These are phyloP conservation scores for Cassiopea xamachana DNA, from an alignment of 30 jellyfish, hydroid and myxozoan species.

Conservation along the genomic window DNA sequence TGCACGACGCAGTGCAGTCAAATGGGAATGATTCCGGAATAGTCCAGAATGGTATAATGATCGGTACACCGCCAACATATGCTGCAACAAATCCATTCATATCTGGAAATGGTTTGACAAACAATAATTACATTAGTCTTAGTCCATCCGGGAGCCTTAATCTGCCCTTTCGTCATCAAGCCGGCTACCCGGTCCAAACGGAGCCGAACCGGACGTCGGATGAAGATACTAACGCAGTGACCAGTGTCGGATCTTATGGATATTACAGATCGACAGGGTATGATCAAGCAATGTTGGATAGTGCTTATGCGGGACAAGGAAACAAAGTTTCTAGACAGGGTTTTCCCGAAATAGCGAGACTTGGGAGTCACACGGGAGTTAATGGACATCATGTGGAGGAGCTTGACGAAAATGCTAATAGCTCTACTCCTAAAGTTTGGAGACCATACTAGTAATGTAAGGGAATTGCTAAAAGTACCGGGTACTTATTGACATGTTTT, in stretches of 20 bases:
- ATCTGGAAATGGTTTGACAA: constrained; percentile 76
- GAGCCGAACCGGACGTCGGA: constrained; percentile 72
- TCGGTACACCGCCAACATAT: constrained; percentile 79
- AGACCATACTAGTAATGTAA: constrained; percentile 78
- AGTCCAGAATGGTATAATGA: constrained; percentile 77
- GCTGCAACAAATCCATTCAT: constrained; percentile 78
- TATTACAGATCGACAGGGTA: constrained; percentile 86
- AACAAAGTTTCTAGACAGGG: constrained; percentile 27
- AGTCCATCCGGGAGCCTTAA: constrained; percentile 93
- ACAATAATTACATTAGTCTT: constrained; percentile 90
- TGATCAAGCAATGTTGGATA: constrained; percentile 65
- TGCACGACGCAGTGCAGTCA: constrained; percentile 67
- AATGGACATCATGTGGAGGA: constrained; percentile 95
- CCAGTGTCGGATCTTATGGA: constrained; percentile 75
- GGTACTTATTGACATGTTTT: neutral
- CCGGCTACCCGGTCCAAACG: constrained; percentile 73
- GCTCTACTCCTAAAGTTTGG: constrained; percentile 99
- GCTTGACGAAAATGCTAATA: constrained; percentile 89
- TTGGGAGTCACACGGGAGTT: constrained; percentile 78
- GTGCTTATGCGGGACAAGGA: constrained; percentile 51
- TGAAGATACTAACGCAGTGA: constrained; percentile 75
- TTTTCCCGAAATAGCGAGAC: constrained; percentile 78
- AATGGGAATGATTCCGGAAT: constrained; percentile 67
- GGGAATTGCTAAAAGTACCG: neutral
- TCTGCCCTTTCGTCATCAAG: constrained; percentile 90